Conservation (phyloP, 2,797 vertebrate genomes). For the Syndactyla subalaris region DNA sequence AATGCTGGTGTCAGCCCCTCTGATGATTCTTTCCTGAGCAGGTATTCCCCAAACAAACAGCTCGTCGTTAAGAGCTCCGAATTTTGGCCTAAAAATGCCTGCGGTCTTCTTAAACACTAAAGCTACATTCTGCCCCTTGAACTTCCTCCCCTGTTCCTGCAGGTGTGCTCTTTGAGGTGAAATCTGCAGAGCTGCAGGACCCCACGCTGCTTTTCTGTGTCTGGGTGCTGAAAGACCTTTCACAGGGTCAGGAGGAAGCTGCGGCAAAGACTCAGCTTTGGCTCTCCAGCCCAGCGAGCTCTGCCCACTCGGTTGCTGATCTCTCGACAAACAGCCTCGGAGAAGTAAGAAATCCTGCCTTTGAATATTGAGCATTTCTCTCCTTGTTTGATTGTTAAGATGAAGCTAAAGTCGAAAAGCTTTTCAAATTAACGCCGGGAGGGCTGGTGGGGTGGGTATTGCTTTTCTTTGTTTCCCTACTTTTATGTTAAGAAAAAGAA, state of each 20-base stretch:
- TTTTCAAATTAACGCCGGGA: neutral
- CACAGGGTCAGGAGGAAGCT: slow-evolving; percentile 76
- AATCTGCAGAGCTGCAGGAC: slow-evolving; percentile 73
- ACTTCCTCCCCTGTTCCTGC: neutral
- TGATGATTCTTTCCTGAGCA: neutral
- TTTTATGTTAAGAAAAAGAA: neutral
- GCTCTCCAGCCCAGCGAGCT: slow-evolving; percentile 69
- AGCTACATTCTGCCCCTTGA: neutral
- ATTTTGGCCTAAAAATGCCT: neutral
- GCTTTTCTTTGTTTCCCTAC: neutral
- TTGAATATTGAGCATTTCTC: neutral
- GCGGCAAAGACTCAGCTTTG: slow-evolving; percentile 64
- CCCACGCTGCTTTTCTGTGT: slow-evolving; percentile 83
- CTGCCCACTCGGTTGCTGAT: slow-evolving; percentile 72
- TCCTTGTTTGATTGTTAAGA: neutral
- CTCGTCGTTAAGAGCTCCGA: neutral
- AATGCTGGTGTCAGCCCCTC: neutral
- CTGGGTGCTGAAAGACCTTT: slow-evolving; percentile 85
- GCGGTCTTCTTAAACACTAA: fast-evolving
- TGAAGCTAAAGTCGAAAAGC: neutral
- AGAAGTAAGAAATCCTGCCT: slow-evolving; percentile 78
- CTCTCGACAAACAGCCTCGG: slow-evolving; percentile 77
- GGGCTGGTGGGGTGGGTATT: neutral
- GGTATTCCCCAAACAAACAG: neutral
- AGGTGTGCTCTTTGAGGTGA: slow-evolving; percentile 89